Conservation (phyloP, 2,888 invertebrate species). For the Xylocampa areola region DNA sequence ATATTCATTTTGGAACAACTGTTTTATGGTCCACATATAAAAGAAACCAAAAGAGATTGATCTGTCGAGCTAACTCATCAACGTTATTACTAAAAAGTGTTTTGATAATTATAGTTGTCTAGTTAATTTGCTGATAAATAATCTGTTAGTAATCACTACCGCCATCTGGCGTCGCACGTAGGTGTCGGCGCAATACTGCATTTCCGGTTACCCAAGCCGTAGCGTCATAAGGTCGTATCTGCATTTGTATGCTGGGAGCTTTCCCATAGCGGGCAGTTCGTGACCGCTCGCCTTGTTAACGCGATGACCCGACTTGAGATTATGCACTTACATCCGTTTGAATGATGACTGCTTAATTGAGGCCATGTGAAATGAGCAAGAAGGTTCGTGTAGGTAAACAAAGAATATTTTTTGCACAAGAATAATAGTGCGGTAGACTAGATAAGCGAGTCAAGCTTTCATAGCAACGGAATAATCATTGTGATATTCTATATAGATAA, state of each 20-base stretch:
- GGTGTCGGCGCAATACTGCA: slow-evolving; percentile 66
- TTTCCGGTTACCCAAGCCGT: slow-evolving; percentile 62
- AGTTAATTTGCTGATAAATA: slow-evolving; percentile 33
- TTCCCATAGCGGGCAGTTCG: slow-evolving; percentile 88
- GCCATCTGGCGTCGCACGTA: slow-evolving; percentile 60
- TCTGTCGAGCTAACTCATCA: neutral
- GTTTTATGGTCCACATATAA: slow-evolving; percentile 20
- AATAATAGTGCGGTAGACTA: slow-evolving; percentile 43
- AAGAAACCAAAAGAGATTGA: slow-evolving; percentile 7
- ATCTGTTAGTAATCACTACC: slow-evolving; percentile 49
- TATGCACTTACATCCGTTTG: slow-evolving; percentile 87
- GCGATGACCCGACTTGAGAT: slow-evolving; percentile 85
- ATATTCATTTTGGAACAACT: slow-evolving; percentile 28
- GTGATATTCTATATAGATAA: too few species aligned
- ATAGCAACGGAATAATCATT: neutral
- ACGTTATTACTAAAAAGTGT: slow-evolving; percentile 7
- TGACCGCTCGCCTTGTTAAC: slow-evolving; percentile 88
- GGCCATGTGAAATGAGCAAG: slow-evolving; percentile 70
- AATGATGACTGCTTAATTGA: slow-evolving; percentile 87
- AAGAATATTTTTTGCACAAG: slow-evolving; percentile 65
- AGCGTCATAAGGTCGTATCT: slow-evolving; percentile 78
- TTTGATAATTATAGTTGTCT: slow-evolving; percentile 39
- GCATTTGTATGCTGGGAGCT: slow-evolving; percentile 87
- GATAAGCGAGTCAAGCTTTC: slow-evolving; percentile 5
- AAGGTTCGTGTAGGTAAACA: slow-evolving; percentile 67